phyloP scores from a whole-genome alignment of 2,113 vertebrate species.

The Perccottus glenii region DNA sequence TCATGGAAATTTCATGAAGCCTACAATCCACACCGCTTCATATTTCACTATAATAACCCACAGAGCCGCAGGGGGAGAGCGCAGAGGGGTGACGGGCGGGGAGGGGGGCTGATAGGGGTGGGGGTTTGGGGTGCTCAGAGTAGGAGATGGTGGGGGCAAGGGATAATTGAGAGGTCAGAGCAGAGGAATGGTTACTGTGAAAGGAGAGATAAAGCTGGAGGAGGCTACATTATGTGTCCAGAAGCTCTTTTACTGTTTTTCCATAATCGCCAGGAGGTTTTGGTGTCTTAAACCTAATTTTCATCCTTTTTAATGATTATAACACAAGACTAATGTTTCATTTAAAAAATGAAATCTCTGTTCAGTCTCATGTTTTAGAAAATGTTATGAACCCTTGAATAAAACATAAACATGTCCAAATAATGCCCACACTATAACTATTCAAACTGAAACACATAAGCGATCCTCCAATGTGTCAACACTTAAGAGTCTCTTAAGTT shows the following conservation, averaged over 20 bases:
- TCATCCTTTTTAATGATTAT: too few species aligned
- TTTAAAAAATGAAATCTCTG: too few species aligned
- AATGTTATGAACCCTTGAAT: too few species aligned
- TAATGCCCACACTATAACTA: too few species aligned
- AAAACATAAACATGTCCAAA: too few species aligned
- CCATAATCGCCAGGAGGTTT: background rate
- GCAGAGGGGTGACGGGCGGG: slow-evolving; percentile 34
- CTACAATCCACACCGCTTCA: slow-evolving; percentile 79
- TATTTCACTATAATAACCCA: slow-evolving; percentile 85
- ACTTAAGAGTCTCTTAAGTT: too few species aligned
- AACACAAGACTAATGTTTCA: too few species aligned
- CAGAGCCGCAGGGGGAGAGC: slow-evolving; percentile 61
- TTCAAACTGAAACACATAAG: too few species aligned
- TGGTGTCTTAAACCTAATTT: background rate
- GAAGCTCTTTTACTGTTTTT: slow-evolving; percentile 6
- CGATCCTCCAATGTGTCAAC: too few species aligned
- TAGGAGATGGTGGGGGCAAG: slow-evolving; percentile 15
- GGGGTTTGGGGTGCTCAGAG: slow-evolving; percentile 26
- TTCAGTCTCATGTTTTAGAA: too few species aligned
- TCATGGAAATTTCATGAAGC: slow-evolving; percentile 87
- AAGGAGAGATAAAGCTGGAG: slow-evolving; percentile 21
- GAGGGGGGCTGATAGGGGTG: slow-evolving; percentile 36
- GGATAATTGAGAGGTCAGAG: slow-evolving; percentile 73
- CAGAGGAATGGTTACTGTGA: slow-evolving; percentile 33
- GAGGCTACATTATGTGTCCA: slow-evolving; percentile 42